Conservation (phyloP, 2,888 invertebrate species). For the Lucinisca nassula region DNA sequence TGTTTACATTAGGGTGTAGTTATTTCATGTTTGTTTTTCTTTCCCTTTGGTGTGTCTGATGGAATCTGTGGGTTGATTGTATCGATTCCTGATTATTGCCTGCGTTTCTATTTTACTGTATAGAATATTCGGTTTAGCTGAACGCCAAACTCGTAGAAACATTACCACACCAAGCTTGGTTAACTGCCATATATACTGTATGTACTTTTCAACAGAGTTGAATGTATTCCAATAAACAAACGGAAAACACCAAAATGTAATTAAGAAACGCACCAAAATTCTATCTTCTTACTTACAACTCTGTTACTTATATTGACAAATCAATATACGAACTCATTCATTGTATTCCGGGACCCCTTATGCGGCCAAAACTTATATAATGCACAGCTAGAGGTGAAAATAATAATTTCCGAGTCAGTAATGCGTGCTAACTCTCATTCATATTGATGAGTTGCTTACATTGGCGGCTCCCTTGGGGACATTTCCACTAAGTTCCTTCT, state of each 20-base stretch:
- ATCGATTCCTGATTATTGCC: no score
- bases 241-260: background rate
- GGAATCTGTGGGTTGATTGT: no score
- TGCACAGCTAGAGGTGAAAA: background rate
- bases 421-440: slow-evolving; percentile 37
- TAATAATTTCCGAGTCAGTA: slow-evolving; percentile 24
- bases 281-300: background rate
- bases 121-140: no score
- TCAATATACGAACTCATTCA: background rate
- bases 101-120: no score
- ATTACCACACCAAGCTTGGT: no score
- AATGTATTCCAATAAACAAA: no score
- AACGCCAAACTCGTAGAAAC: no score
- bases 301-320: background rate
- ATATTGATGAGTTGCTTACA: slow-evolving; percentile 51
- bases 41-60: no score
- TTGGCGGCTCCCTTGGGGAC: slow-evolving; percentile 37
- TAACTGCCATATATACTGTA: no score
- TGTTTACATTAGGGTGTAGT: no score
- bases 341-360: background rate
- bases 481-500: background rate
- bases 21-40: no score
- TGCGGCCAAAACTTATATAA: background rate
- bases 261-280: background rate
- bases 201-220: no score